Evolutionary conservation across 2,113 vertebrate genomes (phyloP).

Genomic region (Noctilio leporinus): DNA sequence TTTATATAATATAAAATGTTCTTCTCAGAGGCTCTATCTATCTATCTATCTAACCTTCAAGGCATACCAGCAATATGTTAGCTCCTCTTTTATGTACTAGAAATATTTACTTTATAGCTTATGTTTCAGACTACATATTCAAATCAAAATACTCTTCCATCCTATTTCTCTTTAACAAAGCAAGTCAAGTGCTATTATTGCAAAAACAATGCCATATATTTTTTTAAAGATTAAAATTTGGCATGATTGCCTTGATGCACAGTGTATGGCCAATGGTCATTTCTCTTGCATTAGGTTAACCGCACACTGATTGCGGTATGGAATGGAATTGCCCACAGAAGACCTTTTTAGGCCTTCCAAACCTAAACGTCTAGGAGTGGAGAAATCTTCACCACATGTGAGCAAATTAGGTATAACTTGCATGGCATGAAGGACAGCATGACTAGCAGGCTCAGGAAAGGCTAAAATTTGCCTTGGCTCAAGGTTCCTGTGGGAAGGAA

Average conservation of each 20-base stretch:
- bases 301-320: neutral
- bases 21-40: neutral
- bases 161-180: constrained; percentile 42
- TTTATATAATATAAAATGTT: neutral
- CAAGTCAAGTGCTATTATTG: constrained; percentile 24
- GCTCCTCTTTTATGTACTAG: neutral
- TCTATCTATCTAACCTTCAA: neutral
- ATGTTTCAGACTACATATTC: neutral
- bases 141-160: neutral
- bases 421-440: neutral
- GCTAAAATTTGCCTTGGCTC: neutral
- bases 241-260: neutral
- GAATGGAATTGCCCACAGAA: neutral
- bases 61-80: neutral
- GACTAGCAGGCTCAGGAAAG: neutral
- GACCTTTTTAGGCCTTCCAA: neutral
- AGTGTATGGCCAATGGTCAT: neutral
- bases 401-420: neutral
- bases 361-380: neutral
- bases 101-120: neutral
- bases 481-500: neutral
- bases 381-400: neutral
- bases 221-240: constrained; percentile 13
- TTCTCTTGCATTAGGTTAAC: neutral
- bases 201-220: constrained; percentile 22